A percentile compares a stretch with the other conserved stretches of the same genome.
Evolutionary conservation across 2,888 invertebrate species (phyloP).

Genomic region (Lepidocyrtoides sp.): DNA sequence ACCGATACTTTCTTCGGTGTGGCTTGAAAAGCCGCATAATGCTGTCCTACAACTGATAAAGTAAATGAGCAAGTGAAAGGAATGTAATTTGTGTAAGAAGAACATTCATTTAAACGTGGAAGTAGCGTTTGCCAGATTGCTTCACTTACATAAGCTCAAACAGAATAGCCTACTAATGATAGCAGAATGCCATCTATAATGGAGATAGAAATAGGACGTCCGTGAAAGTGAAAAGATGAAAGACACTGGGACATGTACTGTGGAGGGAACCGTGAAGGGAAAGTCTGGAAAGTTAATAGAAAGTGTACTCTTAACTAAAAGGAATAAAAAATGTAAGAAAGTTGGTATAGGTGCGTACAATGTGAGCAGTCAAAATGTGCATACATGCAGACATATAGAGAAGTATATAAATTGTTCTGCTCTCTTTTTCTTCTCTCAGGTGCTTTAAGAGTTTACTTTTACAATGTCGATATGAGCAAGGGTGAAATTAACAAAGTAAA

Average conservation of each 20-base stretch:
- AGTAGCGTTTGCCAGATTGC: not conserved
- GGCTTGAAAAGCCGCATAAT: not conserved
- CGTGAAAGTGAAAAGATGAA: not conserved
- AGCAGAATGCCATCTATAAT: too few species aligned
- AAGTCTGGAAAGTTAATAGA: not conserved
- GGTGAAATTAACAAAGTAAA: too few species aligned
- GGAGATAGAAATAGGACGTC: not conserved
- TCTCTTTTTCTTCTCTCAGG: too few species aligned
- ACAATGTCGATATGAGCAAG: too few species aligned
- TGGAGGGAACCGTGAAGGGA: not conserved
- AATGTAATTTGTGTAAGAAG: not conserved
- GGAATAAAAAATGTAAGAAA: too few species aligned
- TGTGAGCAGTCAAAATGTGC: too few species aligned
- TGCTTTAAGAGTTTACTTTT: too few species aligned
- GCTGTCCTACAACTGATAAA: not conserved
- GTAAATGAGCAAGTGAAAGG: conserved; percentile 22
- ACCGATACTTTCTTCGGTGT: not conserved
- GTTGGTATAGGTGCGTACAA: too few species aligned
- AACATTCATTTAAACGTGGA: conserved; percentile 9
- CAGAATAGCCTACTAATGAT: too few species aligned
- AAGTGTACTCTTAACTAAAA: too few species aligned
- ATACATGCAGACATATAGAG: too few species aligned
- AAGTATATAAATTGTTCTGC: too few species aligned
- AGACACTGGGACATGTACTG: not conserved
- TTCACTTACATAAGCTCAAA: not conserved